phyloP scores from a whole-genome alignment of 2,797 vertebrate species.

The Glyptemys insculpta region DNA sequence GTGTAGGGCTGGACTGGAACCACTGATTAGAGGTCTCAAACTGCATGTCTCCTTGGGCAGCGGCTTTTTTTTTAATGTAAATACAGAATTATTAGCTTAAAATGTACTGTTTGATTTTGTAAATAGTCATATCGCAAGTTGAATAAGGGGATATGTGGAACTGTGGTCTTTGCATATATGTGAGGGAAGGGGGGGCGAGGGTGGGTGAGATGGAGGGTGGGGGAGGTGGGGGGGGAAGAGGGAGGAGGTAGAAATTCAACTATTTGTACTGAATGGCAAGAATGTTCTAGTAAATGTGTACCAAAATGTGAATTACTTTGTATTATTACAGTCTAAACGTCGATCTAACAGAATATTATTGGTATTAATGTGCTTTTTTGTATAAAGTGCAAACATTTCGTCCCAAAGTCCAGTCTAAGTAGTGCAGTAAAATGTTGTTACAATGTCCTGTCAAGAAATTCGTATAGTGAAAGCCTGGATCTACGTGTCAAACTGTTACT shows the following conservation, averaged over 20 bases:
- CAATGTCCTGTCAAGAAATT: constrained; percentile 99
- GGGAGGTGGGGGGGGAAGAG: constrained; percentile 50
- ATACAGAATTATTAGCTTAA: constrained; percentile 95
- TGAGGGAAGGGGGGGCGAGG: constrained; percentile 81
- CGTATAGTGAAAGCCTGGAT: constrained; percentile 99
- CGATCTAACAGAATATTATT: constrained; percentile 98
- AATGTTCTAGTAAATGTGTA: constrained; percentile 99
- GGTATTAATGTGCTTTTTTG: constrained; percentile 99
- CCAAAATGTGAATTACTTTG: constrained; percentile 99
- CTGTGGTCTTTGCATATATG: constrained; percentile 98
- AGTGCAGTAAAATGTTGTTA: constrained; percentile 99
- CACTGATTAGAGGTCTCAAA: constrained; percentile 86
- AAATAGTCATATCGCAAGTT: constrained; percentile 96
- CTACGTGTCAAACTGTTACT: constrained; percentile 96
- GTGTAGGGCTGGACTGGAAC: constrained; percentile 86
- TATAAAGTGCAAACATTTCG: constrained; percentile 99
- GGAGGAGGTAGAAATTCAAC: constrained; percentile 87
- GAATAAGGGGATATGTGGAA: constrained; percentile 93
- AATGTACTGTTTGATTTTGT: constrained; percentile 99
- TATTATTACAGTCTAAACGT: constrained; percentile 99
- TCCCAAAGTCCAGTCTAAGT: constrained; percentile 99
- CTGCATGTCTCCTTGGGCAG: constrained; percentile 90
- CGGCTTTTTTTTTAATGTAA: constrained; percentile 88
- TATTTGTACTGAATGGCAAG: constrained; percentile 97
- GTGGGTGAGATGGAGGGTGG: constrained; percentile 52